Evolutionary conservation across 2,888 invertebrate species (phyloP).

Genomic region (Drosophila borborema): DNA sequence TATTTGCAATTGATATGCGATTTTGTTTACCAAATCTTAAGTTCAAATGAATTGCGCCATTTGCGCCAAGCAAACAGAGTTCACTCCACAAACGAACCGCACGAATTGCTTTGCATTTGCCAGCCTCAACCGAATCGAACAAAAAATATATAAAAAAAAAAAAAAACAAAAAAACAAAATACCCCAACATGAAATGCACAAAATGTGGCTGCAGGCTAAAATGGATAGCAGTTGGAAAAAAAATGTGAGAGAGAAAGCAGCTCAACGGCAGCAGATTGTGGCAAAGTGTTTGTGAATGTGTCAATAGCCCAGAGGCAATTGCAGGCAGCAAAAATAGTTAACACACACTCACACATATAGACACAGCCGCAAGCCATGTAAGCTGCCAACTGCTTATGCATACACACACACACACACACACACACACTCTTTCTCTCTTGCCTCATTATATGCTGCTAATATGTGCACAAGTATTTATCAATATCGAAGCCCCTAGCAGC

Average conservation of each 20-base stretch:
- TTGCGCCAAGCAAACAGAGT: constrained; percentile 49
- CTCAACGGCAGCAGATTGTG: constrained; percentile 57
- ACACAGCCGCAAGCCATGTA: background rate
- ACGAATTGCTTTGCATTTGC: constrained; percentile 45
- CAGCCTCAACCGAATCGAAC: constrained; percentile 1
- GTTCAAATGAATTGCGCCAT: constrained; percentile 58
- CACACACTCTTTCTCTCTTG: background rate
- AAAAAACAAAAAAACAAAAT: constrained; percentile 6
- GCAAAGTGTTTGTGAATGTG: constrained; percentile 70
- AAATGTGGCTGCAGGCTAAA: constrained; percentile 34
- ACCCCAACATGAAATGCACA: constrained; percentile 51
- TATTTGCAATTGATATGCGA: constrained; percentile 15
- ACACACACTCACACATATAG: constrained; percentile 34
- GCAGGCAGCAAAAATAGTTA: constrained; percentile 58
- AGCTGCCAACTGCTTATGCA: constrained; percentile 42
- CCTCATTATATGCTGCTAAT: constrained; percentile 50
- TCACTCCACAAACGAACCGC: constrained; percentile 41
- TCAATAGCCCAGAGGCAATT: constrained; percentile 71
- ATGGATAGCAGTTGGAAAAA: constrained; percentile 3
- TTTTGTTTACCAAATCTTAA: constrained; percentile 39
- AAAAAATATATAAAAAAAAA: constrained; percentile 7
- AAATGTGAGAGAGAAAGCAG: background rate
- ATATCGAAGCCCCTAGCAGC: constrained; percentile 49
- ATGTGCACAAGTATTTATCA: constrained; percentile 67
- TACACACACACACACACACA: constrained; percentile 15